Percentiles rank a stretch among this genome's conserved stretches.
These are phyloP conservation scores for Neotoxoptera formosana DNA, from an alignment of 1,140 invertebrate species.

Conservation along the genomic window DNA sequence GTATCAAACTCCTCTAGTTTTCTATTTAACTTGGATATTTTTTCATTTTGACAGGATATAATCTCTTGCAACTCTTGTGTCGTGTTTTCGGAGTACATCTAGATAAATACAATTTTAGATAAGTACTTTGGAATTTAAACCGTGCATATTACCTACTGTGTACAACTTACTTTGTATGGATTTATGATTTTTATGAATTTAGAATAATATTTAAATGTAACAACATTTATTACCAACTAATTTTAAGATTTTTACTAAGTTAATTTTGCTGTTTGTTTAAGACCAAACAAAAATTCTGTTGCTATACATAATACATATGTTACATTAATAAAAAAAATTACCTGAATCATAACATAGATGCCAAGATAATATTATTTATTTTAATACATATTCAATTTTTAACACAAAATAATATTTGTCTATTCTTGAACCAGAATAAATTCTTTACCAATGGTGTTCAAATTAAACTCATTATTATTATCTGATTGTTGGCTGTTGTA, in stretches of 20 bases:
- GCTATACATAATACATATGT: neutral
- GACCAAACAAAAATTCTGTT: neutral
- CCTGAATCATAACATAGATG: too few species aligned
- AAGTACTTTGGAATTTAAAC: neutral
- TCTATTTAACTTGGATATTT: neutral
- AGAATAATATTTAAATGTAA: neutral
- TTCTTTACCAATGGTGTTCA: too few species aligned
- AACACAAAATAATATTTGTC: too few species aligned
- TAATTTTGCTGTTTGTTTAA: neutral
- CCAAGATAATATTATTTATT: too few species aligned
- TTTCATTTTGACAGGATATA: neutral
- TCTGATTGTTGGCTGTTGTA: too few species aligned
- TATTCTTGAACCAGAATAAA: too few species aligned
- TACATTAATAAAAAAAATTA: too few species aligned
- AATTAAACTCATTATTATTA: too few species aligned
- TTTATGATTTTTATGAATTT: neutral
- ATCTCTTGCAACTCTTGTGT: neutral
- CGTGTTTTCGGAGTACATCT: neutral
- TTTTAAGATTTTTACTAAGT: neutral
- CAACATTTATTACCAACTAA: neutral
- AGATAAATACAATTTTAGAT: neutral
- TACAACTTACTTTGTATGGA: neutral
- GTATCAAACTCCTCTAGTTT: neutral
- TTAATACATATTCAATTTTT: too few species aligned
- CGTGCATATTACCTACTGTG: neutral